Conservation (phyloP, 2,113 vertebrate genomes). For the Sceloporus tristichus region DNA sequence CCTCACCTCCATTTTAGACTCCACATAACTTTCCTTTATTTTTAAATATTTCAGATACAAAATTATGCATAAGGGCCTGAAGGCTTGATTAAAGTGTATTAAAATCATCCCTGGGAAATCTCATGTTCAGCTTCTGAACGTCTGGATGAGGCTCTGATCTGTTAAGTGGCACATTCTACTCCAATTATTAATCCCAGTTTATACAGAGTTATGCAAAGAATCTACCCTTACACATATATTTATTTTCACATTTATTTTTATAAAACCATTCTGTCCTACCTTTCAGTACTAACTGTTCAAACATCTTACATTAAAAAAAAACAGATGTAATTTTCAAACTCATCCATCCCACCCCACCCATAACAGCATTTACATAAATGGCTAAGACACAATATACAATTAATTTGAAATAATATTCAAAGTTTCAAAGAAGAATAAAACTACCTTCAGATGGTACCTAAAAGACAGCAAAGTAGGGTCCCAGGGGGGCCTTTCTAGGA, state of each 20-base stretch:
- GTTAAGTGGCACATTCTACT: slow-evolving; percentile 2
- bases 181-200: background rate
- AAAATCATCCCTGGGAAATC: slow-evolving; percentile 17
- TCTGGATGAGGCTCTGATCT: background rate
- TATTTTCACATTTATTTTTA: background rate
- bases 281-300: background rate
- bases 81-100: slow-evolving; percentile 9
- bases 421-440: background rate
- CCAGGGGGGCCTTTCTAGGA: background rate
- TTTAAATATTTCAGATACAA: background rate
- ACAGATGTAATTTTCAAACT: background rate
- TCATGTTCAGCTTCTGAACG: background rate
- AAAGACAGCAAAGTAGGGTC: background rate
- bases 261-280: background rate
- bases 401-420: background rate
- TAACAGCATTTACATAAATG: background rate
- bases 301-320: background rate
- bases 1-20: background rate
- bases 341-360: too few relatives aligned
- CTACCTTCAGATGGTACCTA: background rate
- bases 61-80: slow-evolving; percentile 7
- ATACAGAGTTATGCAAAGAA: background rate
- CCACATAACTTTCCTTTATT: background rate
- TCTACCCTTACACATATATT: slow-evolving; percentile 2
- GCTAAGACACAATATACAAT: background rate